phyloP scores from a whole-genome alignment of 1,140 invertebrate genomes.

The Colletes latitarsis region DNA sequence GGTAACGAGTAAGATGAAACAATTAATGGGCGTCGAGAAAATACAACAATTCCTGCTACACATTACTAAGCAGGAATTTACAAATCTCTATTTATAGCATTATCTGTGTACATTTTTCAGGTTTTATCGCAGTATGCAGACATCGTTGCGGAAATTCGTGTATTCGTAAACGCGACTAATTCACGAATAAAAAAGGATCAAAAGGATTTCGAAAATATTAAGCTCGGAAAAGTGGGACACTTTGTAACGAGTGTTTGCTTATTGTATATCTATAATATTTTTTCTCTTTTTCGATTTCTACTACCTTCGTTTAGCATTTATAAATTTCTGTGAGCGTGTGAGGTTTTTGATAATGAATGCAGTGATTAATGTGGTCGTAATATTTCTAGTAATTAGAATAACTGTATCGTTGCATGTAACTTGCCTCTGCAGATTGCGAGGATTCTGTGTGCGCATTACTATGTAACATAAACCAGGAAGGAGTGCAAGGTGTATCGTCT shows the following conservation, averaged over 20 bases:
- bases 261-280: background rate
- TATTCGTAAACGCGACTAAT: too few species aligned
- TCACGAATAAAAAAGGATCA: too few species aligned
- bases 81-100: background rate
- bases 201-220: background rate
- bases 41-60: background rate
- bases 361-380: too few species aligned
- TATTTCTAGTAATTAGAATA: background rate
- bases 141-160: too few species aligned
- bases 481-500: conserved; percentile 89
- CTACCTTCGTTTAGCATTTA: too few species aligned
- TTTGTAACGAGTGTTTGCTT: too few species aligned
- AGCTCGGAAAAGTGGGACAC: background rate
- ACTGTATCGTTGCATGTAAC: conserved; percentile 30
- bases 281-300: background rate
- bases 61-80: background rate
- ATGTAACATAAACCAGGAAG: conserved; percentile 89
- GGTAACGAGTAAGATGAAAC: background rate
- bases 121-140: too few species aligned
- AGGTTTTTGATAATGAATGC: too few species aligned
- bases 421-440: conserved; percentile 85
- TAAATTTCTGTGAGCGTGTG: too few species aligned
- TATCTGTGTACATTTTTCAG: background rate
- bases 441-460: conserved; percentile 84
- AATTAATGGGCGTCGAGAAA: background rate